Evolutionary conservation across 2,888 invertebrate genomes (phyloP), one percentile per base, ranked within the genome.

Genomic region (Onchidella celtica): DNA sequence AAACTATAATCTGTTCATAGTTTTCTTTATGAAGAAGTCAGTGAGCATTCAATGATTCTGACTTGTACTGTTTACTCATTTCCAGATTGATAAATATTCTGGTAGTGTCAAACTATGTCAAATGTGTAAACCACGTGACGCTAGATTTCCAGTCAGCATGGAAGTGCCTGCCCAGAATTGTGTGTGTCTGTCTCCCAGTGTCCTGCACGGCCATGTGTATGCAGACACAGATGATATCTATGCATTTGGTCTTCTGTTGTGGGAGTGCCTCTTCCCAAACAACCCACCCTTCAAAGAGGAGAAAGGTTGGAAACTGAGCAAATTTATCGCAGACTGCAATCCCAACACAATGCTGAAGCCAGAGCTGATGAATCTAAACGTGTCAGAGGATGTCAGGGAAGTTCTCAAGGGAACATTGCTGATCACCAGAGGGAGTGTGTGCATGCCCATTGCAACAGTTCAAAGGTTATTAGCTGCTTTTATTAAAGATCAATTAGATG

Each of bases 151-250:
- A 0, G 81, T 76, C 24, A 59, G 38, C 24, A 83, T 88, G 38
- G 69, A 68, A 0, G 74, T 83, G 11, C 70, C 84, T 9, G 86
- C 88, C 14, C 86, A 87, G 14, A 84, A 87, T 69, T 89, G 88
- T 75, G 88, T 89, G 6, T 91, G 90, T 66, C 85, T 92, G 40
- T 85, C 90, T 21, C 91, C 91, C 36, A 90, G 88, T 75, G 91
- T 92, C 2, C 86, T 92, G 6, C 83, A 84, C 0, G 91, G 90
- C 3, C 87, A 87, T 17, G 34, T 74, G 1, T 92, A 92, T 81
- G 85, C 84, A n/a, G 57, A 86, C 3, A 85, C 82, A 3, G 89
- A 90, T 27, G 92, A 92, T 84, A 86, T 91, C 24, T 92, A 91
- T 80, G 85, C 88, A 47, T 82, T 89, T 24, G 89, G 87, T 2